Percentiles rank a stretch among this genome's conserved stretches.
Evolutionary conservation across 2,888 invertebrate genomes (phyloP).

Genomic region (Empis stercorea): DNA sequence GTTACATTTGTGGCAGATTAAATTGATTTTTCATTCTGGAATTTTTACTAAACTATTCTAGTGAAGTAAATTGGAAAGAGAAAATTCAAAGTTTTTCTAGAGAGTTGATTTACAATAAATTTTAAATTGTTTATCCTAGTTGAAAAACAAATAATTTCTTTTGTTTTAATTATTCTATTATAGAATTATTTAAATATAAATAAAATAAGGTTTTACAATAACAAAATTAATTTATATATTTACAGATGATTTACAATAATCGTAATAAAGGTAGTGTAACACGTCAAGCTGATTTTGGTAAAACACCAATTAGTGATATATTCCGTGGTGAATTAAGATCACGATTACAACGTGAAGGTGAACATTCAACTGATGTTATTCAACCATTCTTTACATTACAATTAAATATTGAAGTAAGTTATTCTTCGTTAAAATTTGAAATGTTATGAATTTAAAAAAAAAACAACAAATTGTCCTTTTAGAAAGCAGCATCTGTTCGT

Average conservation of each 20-base stretch:
- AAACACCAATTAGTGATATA: constrained; percentile 83
- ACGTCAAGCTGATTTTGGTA: constrained; percentile 64
- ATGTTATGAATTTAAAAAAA: neutral
- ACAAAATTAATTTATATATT: constrained; percentile 2
- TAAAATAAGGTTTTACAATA: no score
- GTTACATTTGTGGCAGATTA: constrained; percentile 31
- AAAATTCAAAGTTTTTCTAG: constrained; percentile 9
- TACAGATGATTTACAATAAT: constrained; percentile 49
- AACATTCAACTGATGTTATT: constrained; percentile 70
- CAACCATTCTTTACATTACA: constrained; percentile 94
- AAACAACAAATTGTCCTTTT: constrained; percentile 17
- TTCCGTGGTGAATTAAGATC: constrained; percentile 86
- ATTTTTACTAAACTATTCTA: constrained; percentile 24
- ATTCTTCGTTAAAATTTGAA: neutral
- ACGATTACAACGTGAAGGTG: constrained; percentile 56
- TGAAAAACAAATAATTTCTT: constrained; percentile 24
- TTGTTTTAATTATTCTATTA: neutral
- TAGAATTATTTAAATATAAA: neutral
- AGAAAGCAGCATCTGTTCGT: constrained; percentile 72
- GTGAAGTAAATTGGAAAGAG: constrained; percentile 10
- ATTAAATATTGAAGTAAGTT: constrained; percentile 76
- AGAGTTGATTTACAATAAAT: constrained; percentile 10
- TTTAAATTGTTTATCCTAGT: constrained; percentile 27
- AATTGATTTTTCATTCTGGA: constrained; percentile 8
- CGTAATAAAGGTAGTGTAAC: constrained; percentile 83